phyloP scores from a whole-genome alignment of 2,888 invertebrate genomes.

The Apeira syringaria region DNA sequence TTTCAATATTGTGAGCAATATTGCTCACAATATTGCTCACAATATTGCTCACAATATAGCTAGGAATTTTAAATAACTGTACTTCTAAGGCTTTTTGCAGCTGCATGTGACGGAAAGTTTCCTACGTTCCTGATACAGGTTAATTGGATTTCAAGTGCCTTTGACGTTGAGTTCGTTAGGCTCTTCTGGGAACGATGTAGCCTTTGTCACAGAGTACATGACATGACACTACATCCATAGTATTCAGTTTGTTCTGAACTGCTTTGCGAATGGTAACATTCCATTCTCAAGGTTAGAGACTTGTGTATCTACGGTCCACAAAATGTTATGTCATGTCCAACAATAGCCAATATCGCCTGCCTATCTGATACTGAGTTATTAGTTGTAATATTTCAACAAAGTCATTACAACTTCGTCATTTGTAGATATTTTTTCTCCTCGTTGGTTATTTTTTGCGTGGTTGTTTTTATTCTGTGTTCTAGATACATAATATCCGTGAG shows the following conservation, averaged over 20 bases:
- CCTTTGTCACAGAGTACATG: constrained; percentile 27
- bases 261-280: constrained; percentile 61
- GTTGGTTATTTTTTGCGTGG: no score
- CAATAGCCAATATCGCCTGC: constrained; percentile 16
- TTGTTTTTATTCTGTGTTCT: constrained; percentile 7
- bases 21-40: no score
- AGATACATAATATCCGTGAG: constrained; percentile 7
- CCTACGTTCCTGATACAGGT: constrained; percentile 31
- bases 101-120: constrained; percentile 30
- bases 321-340: constrained; percentile 56
- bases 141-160: constrained; percentile 47
- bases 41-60: no score
- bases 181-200: constrained; percentile 19
- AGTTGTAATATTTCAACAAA: no score
- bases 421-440: no score
- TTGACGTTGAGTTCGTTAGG: constrained; percentile 26
- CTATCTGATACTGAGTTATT: constrained; percentile 1
- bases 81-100: constrained; percentile 40
- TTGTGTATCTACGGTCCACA: constrained; percentile 52
- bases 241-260: constrained; percentile 30
- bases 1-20: constrained; percentile 10
- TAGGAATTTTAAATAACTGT: constrained; percentile 28
- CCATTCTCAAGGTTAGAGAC: constrained; percentile 73
- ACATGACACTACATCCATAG: constrained; percentile 1
- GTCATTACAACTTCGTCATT: no score